Evolutionary conservation across 2,797 vertebrate genomes (phyloP).

Genomic region (Ctenopoma multispine): DNA sequence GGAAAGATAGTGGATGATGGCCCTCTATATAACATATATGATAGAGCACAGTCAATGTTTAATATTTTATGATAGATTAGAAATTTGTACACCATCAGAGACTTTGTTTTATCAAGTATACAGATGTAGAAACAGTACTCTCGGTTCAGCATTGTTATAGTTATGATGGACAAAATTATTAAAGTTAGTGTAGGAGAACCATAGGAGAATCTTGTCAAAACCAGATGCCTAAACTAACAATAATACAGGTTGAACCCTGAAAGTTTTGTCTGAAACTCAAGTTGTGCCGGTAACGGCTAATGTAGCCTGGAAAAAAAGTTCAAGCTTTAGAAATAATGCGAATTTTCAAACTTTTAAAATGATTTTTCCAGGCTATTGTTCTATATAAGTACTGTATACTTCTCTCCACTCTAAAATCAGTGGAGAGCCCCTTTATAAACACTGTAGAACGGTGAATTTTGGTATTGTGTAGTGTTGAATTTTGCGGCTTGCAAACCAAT

Average conservation of each 20-base stretch:
- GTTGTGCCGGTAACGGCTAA: background rate
- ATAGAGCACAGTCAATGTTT: too few relatives aligned
- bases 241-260: background rate
- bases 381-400: too few relatives aligned
- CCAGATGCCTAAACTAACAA: background rate
- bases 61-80: too few relatives aligned
- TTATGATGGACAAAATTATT: background rate
- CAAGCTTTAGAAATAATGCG: too few relatives aligned
- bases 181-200: background rate
- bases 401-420: too few relatives aligned
- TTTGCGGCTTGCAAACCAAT: too few relatives aligned
- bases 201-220: background rate
- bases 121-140: background rate
- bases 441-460: too few relatives aligned
- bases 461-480: too few relatives aligned
- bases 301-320: too few relatives aligned
- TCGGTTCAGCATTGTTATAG: background rate
- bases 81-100: background rate
- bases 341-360: too few relatives aligned
- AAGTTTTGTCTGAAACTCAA: background rate
- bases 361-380: too few relatives aligned
- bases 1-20: constrained; percentile 10
- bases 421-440: too few relatives aligned
- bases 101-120: background rate
- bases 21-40: constrained; percentile 7